Base-by-base conservation (phyloP, 1,140 invertebrate species). In the Drosophila kurseongensis region DNA sequence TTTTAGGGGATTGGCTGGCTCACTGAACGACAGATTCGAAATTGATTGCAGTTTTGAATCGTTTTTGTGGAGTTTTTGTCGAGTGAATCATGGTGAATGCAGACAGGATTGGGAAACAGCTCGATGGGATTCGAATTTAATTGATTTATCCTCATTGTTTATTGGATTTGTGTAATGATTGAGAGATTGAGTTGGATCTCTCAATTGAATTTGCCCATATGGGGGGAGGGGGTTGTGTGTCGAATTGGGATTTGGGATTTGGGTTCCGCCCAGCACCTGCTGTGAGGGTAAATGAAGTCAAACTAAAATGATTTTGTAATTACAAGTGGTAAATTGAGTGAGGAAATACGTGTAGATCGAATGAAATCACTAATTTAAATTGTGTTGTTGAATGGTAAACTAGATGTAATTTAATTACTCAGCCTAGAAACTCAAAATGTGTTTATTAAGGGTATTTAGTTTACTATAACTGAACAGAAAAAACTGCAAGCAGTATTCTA, bases 71-170 rank as follows among this genome's bases (percentile, higher is more conserved):
- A 69, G 40, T 55, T 42, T 35, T 42, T 51, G 48, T 29, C 41
- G 50, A 55, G 38, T 81, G 82, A 88, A 66, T 84, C 82, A 80
- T 36, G 56, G 29, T 36, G 55, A 56, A 42, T 80, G 73, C 74
- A 80, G 44, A 29, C 63, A 57, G 42, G 18, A 60, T 65, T 66
- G 48, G 23, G 45, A 42, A 76, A 56, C 36, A 62, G 44, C 72
- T 78, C 45, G 50, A 60, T 72, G 73, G 80, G 77, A 85, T 82
- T 86, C 57, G 51, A 61, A 61, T 86, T 81, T 86, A 86, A 86
- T 86, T 86, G 82, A 88, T 86, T 88, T 86, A 78, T 78, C 62
- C 72, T 75, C 59, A 38, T 68, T 78, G 78, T 86, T 63, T 82
- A 82, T 88, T 88, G 75, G 66, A 88, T 85, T 85, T 63, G 61